Conservation (phyloP, 2,797 vertebrate genomes). For the Momotus momota region DNA sequence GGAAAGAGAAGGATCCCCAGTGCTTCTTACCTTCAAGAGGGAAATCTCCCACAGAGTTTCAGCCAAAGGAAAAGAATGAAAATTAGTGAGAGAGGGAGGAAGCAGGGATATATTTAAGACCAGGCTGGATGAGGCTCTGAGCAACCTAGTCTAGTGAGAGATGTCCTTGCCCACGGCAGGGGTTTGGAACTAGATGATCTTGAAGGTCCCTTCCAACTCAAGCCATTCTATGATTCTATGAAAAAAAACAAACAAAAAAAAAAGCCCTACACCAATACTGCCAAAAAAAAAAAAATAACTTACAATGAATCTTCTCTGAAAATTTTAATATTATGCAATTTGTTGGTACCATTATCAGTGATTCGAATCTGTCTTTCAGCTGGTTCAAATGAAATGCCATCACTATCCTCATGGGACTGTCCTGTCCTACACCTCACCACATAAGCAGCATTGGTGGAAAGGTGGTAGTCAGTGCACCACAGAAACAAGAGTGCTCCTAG, state of each 20-base stretch:
- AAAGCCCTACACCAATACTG: neutral
- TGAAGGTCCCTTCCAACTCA: too few species aligned
- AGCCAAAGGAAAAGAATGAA: neutral
- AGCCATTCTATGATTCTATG: too few species aligned
- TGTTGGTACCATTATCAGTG: neutral
- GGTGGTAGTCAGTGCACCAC: neutral
- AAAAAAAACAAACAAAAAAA: neutral
- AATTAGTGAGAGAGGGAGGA: neutral
- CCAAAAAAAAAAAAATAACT: neutral
- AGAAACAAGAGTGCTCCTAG: neutral
- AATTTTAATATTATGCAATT: neutral
- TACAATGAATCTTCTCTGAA: neutral
- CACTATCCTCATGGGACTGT: neutral
- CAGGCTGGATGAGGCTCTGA: too few species aligned
- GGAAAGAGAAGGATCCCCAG: neutral
- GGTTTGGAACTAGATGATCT: too few species aligned
- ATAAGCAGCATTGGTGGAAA: neutral
- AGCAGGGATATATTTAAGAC: neutral
- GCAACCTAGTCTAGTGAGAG: too few species aligned
- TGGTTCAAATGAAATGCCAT: neutral
- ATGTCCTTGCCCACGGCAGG: too few species aligned
- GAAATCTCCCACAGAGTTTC: neutral
- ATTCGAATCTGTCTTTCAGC: neutral
- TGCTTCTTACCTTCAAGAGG: neutral
- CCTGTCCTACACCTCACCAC: neutral